phyloP scores from a whole-genome alignment of 2,888 invertebrate genomes.

The Brenthis ino region DNA sequence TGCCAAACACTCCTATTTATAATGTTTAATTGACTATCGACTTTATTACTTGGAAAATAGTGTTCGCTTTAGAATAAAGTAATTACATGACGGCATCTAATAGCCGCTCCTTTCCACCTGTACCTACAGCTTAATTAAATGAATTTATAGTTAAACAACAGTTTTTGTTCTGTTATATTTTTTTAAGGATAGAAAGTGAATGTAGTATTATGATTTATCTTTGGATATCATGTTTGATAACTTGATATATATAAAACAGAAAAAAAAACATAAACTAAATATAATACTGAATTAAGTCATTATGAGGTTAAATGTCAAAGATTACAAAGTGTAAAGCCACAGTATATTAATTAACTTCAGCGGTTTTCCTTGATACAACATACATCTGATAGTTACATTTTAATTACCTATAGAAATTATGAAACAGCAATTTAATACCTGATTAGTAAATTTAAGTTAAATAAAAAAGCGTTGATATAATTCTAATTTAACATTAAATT shows the following conservation, averaged over 20 bases:
- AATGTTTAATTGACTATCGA: conserved; percentile 1
- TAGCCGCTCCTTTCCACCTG: conserved; percentile 48
- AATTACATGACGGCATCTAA: conserved; percentile 20
- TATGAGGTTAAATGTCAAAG: conserved; percentile 1
- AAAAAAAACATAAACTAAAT: not conserved
- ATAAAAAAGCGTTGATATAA: too few species aligned
- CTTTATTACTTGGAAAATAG: not conserved
- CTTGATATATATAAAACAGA: too few species aligned
- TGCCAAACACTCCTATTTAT: conserved; percentile 41
- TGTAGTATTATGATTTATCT: not conserved
- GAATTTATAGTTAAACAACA: conserved; percentile 31
- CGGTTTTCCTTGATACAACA: too few species aligned
- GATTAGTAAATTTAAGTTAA: too few species aligned
- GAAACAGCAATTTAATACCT: too few species aligned
- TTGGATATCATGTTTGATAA: too few species aligned
- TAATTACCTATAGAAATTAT: too few species aligned
- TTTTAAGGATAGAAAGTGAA: conserved; percentile 28
- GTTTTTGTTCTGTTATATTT: conserved; percentile 21
- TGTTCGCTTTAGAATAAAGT: conserved; percentile 11
- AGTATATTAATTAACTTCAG: too few species aligned
- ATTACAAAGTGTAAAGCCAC: too few species aligned
- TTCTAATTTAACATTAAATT: too few species aligned
- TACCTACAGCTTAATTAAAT: conserved; percentile 30
- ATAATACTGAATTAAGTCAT: not conserved
- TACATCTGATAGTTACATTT: too few species aligned